Evolutionary conservation across 2,888 invertebrate species (phyloP).

Genomic region (Elegia similella): DNA sequence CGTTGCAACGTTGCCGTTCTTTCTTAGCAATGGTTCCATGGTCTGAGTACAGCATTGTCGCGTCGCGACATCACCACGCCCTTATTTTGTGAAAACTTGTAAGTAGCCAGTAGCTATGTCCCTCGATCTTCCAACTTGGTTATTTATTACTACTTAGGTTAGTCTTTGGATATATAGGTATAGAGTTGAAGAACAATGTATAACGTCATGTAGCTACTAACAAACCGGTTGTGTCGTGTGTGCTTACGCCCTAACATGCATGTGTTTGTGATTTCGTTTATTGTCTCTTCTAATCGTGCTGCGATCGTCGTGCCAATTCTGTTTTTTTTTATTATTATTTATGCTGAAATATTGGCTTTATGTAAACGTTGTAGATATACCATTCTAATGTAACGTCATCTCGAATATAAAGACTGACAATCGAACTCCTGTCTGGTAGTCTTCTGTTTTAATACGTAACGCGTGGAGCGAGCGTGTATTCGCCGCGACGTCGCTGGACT

Average conservation of each 20-base stretch:
- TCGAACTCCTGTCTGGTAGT: conserved; percentile 37
- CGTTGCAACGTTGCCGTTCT: background rate
- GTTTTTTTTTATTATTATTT: conserved; percentile 72
- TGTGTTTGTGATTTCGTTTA: conserved; percentile 72
- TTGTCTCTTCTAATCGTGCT: conserved; percentile 32
- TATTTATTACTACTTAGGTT: conserved; percentile 74
- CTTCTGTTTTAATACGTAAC: conserved; percentile 44
- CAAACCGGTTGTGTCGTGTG: conserved; percentile 80
- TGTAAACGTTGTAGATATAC: conserved; percentile 46
- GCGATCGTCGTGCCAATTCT: conserved; percentile 49
- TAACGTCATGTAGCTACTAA: conserved; percentile 73
- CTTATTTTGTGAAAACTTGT: background rate
- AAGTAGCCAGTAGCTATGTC: conserved; percentile 43
- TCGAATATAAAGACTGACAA: conserved; percentile 64
- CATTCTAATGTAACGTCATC: conserved; percentile 47
- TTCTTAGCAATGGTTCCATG: background rate
- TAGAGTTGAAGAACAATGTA: conserved; percentile 72
- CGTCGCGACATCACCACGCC: background rate
- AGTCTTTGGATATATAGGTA: conserved; percentile 59
- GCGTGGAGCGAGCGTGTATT: conserved; percentile 41
- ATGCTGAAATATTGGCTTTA: conserved; percentile 73
- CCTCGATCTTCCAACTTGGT: conserved; percentile 71
- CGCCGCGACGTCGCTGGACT: conserved; percentile 48
- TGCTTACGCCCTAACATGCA: conserved; percentile 78
- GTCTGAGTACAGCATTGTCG: background rate